phyloP scores from a whole-genome alignment of 37 sponge, comb jelly and placozoan genomes.

The Geodia barretti region DNA sequence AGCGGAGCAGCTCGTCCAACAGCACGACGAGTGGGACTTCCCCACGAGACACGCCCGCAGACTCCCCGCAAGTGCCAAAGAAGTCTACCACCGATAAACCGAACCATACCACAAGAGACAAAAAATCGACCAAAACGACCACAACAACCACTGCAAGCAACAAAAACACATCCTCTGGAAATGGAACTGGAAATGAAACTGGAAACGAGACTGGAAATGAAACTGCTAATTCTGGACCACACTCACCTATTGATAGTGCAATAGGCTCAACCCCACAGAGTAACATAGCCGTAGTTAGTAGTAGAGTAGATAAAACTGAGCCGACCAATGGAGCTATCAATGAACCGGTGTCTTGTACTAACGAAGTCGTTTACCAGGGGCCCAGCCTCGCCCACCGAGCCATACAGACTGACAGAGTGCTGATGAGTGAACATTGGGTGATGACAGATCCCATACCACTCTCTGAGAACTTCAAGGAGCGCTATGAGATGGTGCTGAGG shows the following conservation, averaged over 20 bases:
- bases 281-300: neutral
- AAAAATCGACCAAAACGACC: neutral
- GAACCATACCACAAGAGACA: neutral
- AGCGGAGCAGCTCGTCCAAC: too few relatives aligned
- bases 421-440: constrained; percentile 32
- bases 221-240: too few relatives aligned
- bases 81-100: neutral
- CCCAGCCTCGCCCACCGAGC: neutral
- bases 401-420: constrained; percentile 12
- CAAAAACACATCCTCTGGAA: neutral
- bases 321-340: too few relatives aligned
- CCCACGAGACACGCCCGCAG: neutral
- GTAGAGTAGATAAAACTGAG: neutral
- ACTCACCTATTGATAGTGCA: too few relatives aligned
- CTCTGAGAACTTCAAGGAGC: constrained; percentile 55
- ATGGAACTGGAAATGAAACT: neutral
- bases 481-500: constrained; percentile 38
- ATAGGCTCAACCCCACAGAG: too few relatives aligned
- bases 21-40: neutral
- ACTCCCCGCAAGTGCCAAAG: constrained; percentile 3
- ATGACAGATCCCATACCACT: constrained; percentile 34
- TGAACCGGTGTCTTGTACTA: neutral
- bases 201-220: constrained; percentile 1
- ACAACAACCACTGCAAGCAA: neutral
- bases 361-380: neutral